Evolutionary conservation across 2,888 invertebrate genomes (phyloP).

Genomic region (Leucophenga maculata): DNA sequence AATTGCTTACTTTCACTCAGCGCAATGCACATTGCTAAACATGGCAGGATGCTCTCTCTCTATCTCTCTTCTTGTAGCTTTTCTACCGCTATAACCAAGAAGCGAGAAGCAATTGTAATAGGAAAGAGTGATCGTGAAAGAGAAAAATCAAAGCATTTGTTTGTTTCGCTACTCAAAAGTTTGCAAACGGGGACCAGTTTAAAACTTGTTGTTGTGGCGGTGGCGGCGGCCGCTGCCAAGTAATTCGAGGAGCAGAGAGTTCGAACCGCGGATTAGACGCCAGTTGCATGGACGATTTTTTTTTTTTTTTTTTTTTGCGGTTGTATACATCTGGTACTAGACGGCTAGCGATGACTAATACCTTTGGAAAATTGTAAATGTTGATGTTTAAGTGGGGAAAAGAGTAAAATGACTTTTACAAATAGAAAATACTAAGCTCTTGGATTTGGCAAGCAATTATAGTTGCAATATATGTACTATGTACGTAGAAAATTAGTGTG

Average conservation of each 20-base stretch:
- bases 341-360: slow-evolving; percentile 14
- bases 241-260: neutral
- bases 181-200: neutral
- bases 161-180: neutral
- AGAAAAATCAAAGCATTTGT: neutral
- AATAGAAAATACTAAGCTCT: neutral
- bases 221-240: too few species aligned
- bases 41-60: neutral
- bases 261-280: neutral
- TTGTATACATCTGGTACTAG: neutral
- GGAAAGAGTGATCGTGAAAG: neutral
- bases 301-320: too few species aligned
- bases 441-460: too few species aligned
- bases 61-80: too few species aligned
- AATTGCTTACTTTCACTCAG: neutral
- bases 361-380: slow-evolving; percentile 13
- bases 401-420: neutral
- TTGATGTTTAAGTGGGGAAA: neutral
- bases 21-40: neutral
- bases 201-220: too few species aligned
- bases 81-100: neutral
- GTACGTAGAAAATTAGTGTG: slow-evolving; percentile 7
- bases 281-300: neutral
- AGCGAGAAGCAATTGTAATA: neutral
- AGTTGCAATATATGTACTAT: too few species aligned